A percentile compares a stretch with the other conserved stretches of the same genome.
phyloP scores from a whole-genome alignment of 2,113 vertebrate species.

The Gymnorhina tibicen region DNA sequence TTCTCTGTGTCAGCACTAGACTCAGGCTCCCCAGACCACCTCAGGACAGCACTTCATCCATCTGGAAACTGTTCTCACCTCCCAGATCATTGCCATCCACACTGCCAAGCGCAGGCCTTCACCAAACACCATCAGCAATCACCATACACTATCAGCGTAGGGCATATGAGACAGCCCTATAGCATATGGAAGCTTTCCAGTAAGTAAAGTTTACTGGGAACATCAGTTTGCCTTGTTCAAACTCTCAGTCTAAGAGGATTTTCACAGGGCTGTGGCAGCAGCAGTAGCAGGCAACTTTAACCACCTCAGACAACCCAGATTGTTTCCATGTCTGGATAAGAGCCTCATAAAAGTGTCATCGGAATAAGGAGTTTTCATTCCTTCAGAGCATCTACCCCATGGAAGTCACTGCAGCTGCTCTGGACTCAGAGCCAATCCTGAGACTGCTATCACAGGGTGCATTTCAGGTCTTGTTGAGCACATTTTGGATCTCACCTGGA shows the following conservation, averaged over 20 bases:
- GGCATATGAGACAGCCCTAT: not conserved
- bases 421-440: not conserved
- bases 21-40: not conserved
- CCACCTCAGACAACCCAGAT: not conserved
- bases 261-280: not conserved
- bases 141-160: not conserved
- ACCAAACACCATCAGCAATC: not conserved
- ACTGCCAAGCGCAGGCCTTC: not conserved
- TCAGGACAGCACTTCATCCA: not conserved
- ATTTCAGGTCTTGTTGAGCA: not conserved
- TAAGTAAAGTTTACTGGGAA: not conserved
- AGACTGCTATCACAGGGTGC: not conserved
- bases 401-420: not conserved
- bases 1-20: not conserved
- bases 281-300: not conserved
- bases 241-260: not conserved
- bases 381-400: not conserved
- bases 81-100: not conserved
- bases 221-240: not conserved
- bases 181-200: not conserved
- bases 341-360: not conserved
- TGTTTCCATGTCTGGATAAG: not conserved
- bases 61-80: not conserved
- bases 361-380: not conserved
- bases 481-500: not conserved